Base-by-base conservation (phyloP, 2,797 vertebrate species). In the Florisuga fusca region DNA sequence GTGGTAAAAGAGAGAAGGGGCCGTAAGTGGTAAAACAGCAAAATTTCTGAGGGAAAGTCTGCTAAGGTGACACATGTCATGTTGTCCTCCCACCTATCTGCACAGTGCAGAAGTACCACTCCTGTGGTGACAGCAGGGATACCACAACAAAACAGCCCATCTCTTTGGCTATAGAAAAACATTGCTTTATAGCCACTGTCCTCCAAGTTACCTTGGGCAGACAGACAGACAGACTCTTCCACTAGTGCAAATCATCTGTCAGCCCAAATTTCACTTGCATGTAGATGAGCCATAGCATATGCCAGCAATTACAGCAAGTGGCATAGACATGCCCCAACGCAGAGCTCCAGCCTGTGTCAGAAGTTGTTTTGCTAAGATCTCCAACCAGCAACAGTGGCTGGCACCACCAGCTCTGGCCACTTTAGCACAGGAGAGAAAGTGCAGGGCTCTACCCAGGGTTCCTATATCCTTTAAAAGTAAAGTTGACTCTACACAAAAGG, bases 261-360 rank as follows among this genome's bases (percentile, higher is more conserved):
- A 12, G n/a, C 20, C 68, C 17, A 19, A 43, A 64, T 41, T 41
- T 33, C 48, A 59, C 34, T 19, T 9, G 2, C 29, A 4, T 0
- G 3, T 4, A 55, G 61, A 22, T 10, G 33, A 72, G 38, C 34
- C 16, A 9, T 0, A 51, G 41, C 38, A 38, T 2, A 43, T 0
- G 1, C 26, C 34, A 73, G 50, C 33, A 82, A n/a, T 29, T 18
- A 7, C 0, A 2, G 46, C 34, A 71, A 83, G 21, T 3, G 3
- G 64, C 4, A 3, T 73, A 64, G 69, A 31, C 0, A 0, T 26
- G 31, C n/a, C 48, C 54, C 41, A 50, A 1, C 27, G 27, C 1
- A 6, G 50, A 69, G 50, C 72, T 71, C 74, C 48, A 34, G 80
- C 50, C 79, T 2, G 6, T 5, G 11, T 26, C 50, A 38, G 31